Evolutionary conservation across 2,113 vertebrate species (phyloP), one percentile per base, ranked within the genome.

Genomic region (Engystomops pustulosus): DNA sequence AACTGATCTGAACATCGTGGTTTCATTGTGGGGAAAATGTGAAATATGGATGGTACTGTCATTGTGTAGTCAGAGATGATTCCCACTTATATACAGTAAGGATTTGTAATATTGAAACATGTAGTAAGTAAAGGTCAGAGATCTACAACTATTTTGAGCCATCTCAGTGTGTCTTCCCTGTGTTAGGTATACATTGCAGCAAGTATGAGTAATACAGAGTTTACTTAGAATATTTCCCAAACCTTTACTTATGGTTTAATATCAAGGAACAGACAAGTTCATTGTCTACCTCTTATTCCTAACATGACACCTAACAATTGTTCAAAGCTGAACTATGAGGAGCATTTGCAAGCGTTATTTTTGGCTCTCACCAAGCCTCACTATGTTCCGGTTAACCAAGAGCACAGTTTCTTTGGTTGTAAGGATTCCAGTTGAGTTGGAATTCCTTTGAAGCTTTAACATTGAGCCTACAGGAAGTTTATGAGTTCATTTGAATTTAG

Each of bases 231-330:
- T n/a, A 27, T 68, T 69, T 34, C 11, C 34, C 51, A 51, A 79
- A 81, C 30, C 44, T 69, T 85, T 86, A 88, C 79, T 86, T 86
- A 86, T 83, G 47, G 88, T 86, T 18, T 76, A 85, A 87, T 88
- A 87, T 89, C 89, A 88, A 90, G 88, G 88, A 91, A 93, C 91
- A 93, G 89, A 93, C 88, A 85, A 88, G 78, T 79, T 88, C 85
- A 91, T 92, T 93, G 91, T 93, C 90, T 87, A 15, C 78, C 88
- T 86, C 25, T n/a, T 17, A 23, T 70, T 88, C 88, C 9, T 4
- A 86, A 41, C 9, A 81, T 88, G 90, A 91, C 90, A 89, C 90
- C 86, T 92, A 85, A 87, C 91, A 89, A 88, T 93, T 93, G 89
- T 92, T 94, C 88, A 89, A 87, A 88, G 88, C 83, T 90, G 91